Base-by-base conservation (phyloP, 2,888 invertebrate genomes). In the Aricia artaxerxes region DNA sequence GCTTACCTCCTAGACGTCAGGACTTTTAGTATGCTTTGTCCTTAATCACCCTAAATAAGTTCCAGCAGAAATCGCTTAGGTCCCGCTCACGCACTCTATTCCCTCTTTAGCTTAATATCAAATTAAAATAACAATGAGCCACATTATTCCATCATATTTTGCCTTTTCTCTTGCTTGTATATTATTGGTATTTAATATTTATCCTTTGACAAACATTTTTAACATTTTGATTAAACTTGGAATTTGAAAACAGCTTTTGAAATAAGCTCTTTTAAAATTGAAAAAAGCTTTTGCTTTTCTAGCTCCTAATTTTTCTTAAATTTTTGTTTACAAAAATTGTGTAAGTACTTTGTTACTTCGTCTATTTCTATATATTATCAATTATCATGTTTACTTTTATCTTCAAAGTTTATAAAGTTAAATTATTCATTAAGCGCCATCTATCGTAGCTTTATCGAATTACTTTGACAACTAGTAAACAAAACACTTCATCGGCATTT, bases 371-470 rank as follows among this genome's bases (percentile, higher is more conserved):
- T 24, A 61, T 24, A 7, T 53, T 24, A 24, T 24, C 24, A 24
- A 24, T 2, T 61, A 61, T 24, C 4, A 16, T 16, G 3, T 6
- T 61, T 5, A 61, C 16, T 61, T n/a, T 61, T 24, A 7, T 61
- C 24, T 61, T 24, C 16, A 24, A 60, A 0, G n/a, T 61, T 16
- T 60, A 6, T 6, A 24, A 61, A 64, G 64, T 64, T 11, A 64
- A 64, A 64, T 31, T 31, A 64, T 31, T 13, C 6, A 38, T 69
- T 6, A 69, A 76, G 53, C 57, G 76, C 13, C 76, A 76, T 76
- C 76, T 76, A 53, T n/a, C 31, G 31, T 57, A 5, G 76, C 31
- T 57, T 76, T 57, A 16, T 57, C 6, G 53, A 76, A 16, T 53
- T 35, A 53, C 53, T 16, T 16, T 53, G 35, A 57, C 2, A 38